Base-by-base conservation (phyloP, 2,797 vertebrate species). In the Gymnoscopelus microlampas region DNA sequence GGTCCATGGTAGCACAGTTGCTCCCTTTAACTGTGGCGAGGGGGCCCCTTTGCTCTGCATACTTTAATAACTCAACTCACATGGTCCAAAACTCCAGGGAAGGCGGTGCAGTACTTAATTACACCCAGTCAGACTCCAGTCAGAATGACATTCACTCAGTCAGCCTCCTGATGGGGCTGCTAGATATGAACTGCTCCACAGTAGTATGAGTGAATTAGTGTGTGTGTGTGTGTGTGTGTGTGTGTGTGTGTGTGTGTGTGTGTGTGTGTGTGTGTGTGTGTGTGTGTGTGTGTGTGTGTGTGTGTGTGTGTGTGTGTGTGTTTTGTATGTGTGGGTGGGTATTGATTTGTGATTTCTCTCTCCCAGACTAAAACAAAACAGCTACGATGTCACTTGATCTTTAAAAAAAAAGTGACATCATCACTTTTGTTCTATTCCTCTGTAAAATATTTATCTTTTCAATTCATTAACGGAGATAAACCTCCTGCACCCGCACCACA, bases 11-110 rank as follows among this genome's bases (percentile, higher is more conserved):
- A 51, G 59, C 73, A 78, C 54, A 71, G 65, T 65, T 9, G 19
- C 73, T 66, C 74, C 64, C 73, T 73, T 58, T 19, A 76, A 74
- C 77, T 83, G 74, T 64, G 78, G 71, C 66, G 50, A 80, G 81
- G 88, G 53, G 85, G 77, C 88, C 89, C 85, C 87, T 53, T 73
- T 83, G 79, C 80, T 86, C 85, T 84, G 73, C 89, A 89, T 89
- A 87, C 80, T 93, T 92, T 88, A 92, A 87, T 88, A 90, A 91
- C 87, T 90, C 79, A 79, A 85, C 87, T 93, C 88, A 92, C 86
- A 91, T 91, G 90, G 77, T 86, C 64, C 63, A 71, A 79, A 88
- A 81, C 85, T 81, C 82, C 59, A 66, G 70, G 85, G 77, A 80
- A 79, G 75, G 77, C 80, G 70, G 77, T 68, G 71, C 78, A 77